Base-by-base conservation (phyloP, 2,797 vertebrate genomes). In the Sebastolobus alascanus region DNA sequence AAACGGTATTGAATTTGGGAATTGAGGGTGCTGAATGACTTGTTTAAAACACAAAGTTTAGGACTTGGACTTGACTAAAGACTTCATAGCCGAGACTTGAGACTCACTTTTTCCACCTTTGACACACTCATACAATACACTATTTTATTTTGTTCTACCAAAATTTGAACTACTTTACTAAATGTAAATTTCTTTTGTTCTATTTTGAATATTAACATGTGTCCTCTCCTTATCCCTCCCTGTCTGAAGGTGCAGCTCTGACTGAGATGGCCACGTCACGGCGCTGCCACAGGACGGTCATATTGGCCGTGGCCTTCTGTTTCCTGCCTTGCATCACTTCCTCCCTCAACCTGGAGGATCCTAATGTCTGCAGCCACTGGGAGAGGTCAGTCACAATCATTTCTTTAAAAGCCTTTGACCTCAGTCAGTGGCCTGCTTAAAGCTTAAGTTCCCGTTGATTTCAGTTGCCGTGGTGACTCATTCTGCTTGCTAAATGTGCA, bases 361-460 rank as follows among this genome's bases (percentile, higher is more conserved):
- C 98, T 58, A 99, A 99, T 22, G 98, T 99, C 81, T 99, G 98
- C 93, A 99, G 98, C 93, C 98, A 99, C 95, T 99, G 98, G 98
- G 98, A 99, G 93, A 99, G 98, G 98, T 99, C 93, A 95, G 87
- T 66, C 37, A 3, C 13, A 8, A 14, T 64, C 3, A 14, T 55
- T 18, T 37, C 55, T 54, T 64, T 25, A 68, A 46, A 13, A 40
- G 11, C 16, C 11, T 50, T 72, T 56, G 16, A 56, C 33, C 27
- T 40, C 38, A 40, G 13, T 38, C 29, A 67, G 37, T 11, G 11
- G 18, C n/a, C 7, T 20, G 43, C 11, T 10, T 14, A 46, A 46
- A 6, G 11, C 31, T 66, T 12, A 20, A 14, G 27, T 16, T 56
- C 18, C 3, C 16, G n/a, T 38, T 8, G 8, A 22, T 79, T 16